Evolutionary conservation across 2,888 invertebrate genomes (phyloP), one percentile per base, ranked within the genome.

Genomic region (Dryadula phaetusa): DNA sequence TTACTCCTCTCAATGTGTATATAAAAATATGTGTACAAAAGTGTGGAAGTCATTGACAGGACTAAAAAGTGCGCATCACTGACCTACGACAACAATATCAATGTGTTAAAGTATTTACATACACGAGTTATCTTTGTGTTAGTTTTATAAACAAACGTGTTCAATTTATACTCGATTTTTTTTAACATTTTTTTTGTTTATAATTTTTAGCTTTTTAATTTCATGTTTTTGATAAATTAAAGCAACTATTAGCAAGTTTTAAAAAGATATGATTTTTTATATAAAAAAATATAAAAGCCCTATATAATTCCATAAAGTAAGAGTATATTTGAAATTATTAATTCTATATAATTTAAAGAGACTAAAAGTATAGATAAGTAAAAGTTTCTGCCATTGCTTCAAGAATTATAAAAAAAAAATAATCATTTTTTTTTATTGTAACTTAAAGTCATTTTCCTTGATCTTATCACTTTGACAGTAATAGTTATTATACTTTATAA

Each of bases 1-100:
- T n/a, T n/a, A n/a, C n/a, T n/a, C n/a, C n/a, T n/a, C n/a, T n/a
- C n/a, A n/a, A n/a, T n/a, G n/a, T n/a, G n/a, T n/a, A 42, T 40
- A 42, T 28, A 40, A 49, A 25, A 40, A 58, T 49, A 49, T 37
- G 18, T 56, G n/a, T 47, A 49, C 25, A 42, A 14, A 34, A n/a
- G n/a, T n/a, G n/a, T n/a, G n/a, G n/a, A n/a, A 65, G 64, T 58
- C 58, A 65, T 58, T 65, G 64, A 49, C 64, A 65, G 58, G 47
- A 60, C 34, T 52, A 65, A 65, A 60, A 65, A 65, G 58, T 65
- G 58, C 34, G 47, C 64, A 64, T 34, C 64, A 65, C 64, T 65
- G 64, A 66, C 66, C 66, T 62, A 53, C 44, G 44, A 22, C 66
- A 66, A 65, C 58, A 47, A 28, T 47, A 37, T 42, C 58, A 47